Evolutionary conservation across 2,113 vertebrate genomes (phyloP).

Genomic region (Megatriorchis doriae): DNA sequence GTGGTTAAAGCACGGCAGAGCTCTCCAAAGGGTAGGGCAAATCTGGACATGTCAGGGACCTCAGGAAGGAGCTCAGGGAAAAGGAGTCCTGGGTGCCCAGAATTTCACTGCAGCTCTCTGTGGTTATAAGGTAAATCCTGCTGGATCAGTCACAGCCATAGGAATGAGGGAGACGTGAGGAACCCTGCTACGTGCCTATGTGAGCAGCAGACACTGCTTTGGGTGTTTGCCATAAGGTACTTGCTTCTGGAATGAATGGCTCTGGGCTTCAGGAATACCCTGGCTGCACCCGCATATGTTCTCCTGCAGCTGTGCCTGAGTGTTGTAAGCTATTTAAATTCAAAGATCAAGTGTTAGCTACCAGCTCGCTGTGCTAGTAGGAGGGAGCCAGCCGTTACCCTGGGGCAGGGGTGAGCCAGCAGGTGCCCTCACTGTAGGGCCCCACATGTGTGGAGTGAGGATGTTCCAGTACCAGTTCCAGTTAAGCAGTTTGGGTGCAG

Average conservation of each 20-base stretch:
- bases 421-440: background rate
- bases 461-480: background rate
- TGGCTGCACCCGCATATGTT: background rate
- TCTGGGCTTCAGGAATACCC: background rate
- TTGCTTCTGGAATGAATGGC: background rate
- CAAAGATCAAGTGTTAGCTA: background rate
- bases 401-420: background rate
- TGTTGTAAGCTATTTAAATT: background rate
- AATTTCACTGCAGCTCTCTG: background rate
- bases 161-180: background rate
- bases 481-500: background rate
- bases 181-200: background rate
- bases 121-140: background rate
- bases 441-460: rapidly evolving
- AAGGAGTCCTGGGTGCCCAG: background rate
- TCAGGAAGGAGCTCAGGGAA: background rate
- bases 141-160: background rate
- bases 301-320: background rate
- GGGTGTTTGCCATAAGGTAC: background rate
- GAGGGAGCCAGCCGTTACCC: background rate
- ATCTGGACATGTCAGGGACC: background rate
- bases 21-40: background rate
- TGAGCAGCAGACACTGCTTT: background rate
- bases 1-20: background rate
- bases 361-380: background rate